phyloP scores from a whole-genome alignment of 2,797 vertebrate genomes.

The Aphelocoma californica region DNA sequence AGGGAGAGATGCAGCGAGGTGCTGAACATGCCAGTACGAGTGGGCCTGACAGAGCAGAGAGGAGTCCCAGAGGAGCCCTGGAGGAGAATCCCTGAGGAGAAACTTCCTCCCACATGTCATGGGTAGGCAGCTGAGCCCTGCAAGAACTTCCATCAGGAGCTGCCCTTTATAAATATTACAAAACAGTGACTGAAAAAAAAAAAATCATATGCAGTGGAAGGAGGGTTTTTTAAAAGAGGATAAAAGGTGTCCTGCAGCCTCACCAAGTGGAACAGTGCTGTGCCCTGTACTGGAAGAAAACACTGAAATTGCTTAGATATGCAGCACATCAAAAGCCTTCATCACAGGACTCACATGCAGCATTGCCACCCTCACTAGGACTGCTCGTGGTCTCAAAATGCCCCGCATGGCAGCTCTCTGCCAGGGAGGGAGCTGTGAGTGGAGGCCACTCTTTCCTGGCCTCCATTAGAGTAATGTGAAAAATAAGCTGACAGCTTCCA shows the following conservation, averaged over 20 bases:
- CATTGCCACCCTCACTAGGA: neutral
- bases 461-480: neutral
- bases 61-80: neutral
- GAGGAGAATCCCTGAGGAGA: neutral
- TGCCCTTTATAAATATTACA: constrained; percentile 1
- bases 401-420: neutral
- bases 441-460: neutral
- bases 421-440: neutral
- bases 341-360: neutral
- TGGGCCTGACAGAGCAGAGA: neutral
- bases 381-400: neutral
- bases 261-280: neutral
- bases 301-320: neutral
- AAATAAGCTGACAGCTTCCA: neutral
- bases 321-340: neutral
- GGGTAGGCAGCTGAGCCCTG: neutral
- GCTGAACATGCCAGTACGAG: neutral
- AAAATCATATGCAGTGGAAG: neutral
- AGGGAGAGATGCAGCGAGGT: neutral
- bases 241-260: neutral
- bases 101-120: neutral
- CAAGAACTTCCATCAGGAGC: neutral
- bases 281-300: neutral
- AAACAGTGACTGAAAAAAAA: neutral
- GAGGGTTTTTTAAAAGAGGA: neutral